These are phyloP conservation scores for Drosophila kuntzei DNA, from an alignment of 2,888 invertebrate species.

Conservation along the genomic window DNA sequence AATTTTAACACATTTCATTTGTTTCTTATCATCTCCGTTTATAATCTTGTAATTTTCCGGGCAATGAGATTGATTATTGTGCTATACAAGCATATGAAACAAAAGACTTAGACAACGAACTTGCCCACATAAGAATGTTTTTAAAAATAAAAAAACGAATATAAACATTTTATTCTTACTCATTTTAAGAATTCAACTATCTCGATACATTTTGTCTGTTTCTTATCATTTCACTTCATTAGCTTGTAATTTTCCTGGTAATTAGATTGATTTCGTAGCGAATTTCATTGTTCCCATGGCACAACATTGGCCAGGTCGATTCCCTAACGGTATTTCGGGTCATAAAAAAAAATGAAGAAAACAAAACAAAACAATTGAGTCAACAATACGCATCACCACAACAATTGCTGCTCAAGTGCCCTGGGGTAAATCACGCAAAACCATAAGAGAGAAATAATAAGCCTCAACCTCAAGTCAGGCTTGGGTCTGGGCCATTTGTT, in stretches of 20 bases:
- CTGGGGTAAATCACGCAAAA: conserved; percentile 73
- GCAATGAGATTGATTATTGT: no score
- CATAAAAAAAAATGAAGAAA: conserved; percentile 62
- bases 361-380: conserved; percentile 49
- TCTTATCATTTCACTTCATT: conserved; percentile 49
- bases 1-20: no score
- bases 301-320: conserved; percentile 20
- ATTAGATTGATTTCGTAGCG: conserved; percentile 58
- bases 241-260: conserved; percentile 57
- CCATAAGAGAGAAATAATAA: conserved; percentile 65
- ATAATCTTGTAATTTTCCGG: no score
- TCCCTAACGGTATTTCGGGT: conserved; percentile 64
- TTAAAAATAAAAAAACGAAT: no score
- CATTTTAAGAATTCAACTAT: neutral
- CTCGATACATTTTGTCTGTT: conserved; percentile 10
- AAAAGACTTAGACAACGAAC: conserved; percentile 71
- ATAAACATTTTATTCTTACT: conserved; percentile 13
- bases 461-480: conserved; percentile 46
- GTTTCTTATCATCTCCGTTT: no score
- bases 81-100: no score
- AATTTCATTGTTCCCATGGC: conserved; percentile 63
- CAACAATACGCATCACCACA: conserved; percentile 63
- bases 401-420: conserved; percentile 72
- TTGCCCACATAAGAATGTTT: conserved; percentile 10
- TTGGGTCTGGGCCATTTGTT: conserved; percentile 67